A percentile compares a stretch with the other conserved stretches of the same genome.
Evolutionary conservation across 1,140 invertebrate species (phyloP).

Genomic region (Mamestra configurata): DNA sequence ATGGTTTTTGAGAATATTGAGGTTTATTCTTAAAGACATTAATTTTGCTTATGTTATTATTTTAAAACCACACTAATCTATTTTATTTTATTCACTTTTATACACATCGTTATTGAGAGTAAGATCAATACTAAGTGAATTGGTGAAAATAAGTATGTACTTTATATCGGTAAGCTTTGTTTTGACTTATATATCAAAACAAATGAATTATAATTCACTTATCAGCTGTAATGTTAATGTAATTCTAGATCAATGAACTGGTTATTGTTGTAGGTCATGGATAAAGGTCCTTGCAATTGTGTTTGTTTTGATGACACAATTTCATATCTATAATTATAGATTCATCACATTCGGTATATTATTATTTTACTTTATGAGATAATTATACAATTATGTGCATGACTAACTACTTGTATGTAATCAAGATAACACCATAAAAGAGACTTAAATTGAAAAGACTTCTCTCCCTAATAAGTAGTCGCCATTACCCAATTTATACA

Average conservation of each 20-base stretch:
- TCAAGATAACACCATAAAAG: background rate
- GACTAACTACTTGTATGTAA: background rate
- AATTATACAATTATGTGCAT: background rate
- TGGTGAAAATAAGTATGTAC: background rate
- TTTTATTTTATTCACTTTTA: no score
- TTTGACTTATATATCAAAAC: background rate
- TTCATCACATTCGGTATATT: background rate
- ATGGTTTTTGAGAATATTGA: background rate
- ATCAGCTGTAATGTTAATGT: constrained; percentile 31
- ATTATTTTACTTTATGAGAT: background rate
- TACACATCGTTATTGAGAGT: constrained; percentile 3
- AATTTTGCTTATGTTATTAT: background rate
- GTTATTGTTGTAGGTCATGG: constrained; percentile 31
- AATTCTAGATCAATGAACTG: constrained; percentile 33
- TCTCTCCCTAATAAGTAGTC: constrained; percentile 36
- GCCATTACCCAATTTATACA: constrained; percentile 43
- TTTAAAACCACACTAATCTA: background rate
- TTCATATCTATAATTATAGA: background rate
- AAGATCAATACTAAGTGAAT: constrained; percentile 9
- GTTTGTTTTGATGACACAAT: constrained; percentile 10
- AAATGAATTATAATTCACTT: background rate
- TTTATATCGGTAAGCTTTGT: background rate
- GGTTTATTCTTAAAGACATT: constrained; percentile 22
- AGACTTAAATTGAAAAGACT: background rate
- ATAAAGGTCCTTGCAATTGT: background rate